Percentiles rank a stretch among this genome's conserved stretches.
These are phyloP conservation scores for Enhydra lutris DNA, from an alignment of 2,113 vertebrate species.

Conservation along the genomic window DNA sequence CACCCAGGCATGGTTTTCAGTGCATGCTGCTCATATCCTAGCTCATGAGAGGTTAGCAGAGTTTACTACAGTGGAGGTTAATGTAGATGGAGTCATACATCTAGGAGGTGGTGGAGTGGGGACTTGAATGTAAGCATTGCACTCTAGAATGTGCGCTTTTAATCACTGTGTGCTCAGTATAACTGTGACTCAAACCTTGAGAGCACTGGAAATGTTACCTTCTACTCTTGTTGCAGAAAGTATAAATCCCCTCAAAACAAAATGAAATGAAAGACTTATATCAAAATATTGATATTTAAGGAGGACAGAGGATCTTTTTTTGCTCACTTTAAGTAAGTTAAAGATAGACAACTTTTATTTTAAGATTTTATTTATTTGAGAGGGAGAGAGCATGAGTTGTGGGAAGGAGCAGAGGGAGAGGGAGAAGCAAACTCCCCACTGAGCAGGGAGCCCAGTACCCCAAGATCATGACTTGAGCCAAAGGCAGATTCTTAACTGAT, in stretches of 20 bases:
- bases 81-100: not conserved
- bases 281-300: not conserved
- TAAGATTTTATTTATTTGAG: not conserved
- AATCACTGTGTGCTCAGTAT: not conserved
- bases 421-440: not conserved
- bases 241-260: not conserved
- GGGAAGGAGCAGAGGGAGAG: not conserved
- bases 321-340: not conserved
- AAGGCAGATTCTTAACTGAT: not conserved
- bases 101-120: not conserved
- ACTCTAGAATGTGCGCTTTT: not conserved
- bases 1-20: rapidly evolving
- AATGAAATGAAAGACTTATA: not conserved
- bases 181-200: not conserved
- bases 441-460: not conserved
- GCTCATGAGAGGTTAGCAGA: not conserved
- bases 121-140: not conserved
- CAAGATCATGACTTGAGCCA: not conserved
- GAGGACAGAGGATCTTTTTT: not conserved
- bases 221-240: not conserved
- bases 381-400: not conserved
- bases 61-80: not conserved
- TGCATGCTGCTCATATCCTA: not conserved
- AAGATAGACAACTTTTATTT: not conserved
- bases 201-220: not conserved